phyloP scores from a whole-genome alignment of 2,113 vertebrate genomes.

The Heterotis niloticus region DNA sequence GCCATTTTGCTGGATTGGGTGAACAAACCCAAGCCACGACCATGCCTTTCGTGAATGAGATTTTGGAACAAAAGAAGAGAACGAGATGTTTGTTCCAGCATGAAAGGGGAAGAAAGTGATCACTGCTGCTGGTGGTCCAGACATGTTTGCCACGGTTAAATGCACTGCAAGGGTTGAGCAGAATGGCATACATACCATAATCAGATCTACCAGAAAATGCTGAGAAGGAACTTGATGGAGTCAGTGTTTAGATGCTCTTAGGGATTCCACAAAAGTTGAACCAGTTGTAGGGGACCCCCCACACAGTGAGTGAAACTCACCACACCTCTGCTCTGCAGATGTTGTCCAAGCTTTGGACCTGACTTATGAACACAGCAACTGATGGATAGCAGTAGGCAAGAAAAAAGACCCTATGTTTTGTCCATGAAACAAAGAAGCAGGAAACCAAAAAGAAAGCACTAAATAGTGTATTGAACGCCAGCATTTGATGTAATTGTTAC shows the following conservation, averaged over 20 bases:
- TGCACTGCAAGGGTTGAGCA: background rate
- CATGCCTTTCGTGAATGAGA: background rate
- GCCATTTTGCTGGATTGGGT: background rate
- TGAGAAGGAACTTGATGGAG: background rate
- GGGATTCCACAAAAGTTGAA: background rate
- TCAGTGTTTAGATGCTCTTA: background rate
- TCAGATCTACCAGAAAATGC: background rate
- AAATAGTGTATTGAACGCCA: background rate
- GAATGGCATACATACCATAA: background rate
- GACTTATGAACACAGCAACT: constrained; percentile 2
- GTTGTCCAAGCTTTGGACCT: background rate
- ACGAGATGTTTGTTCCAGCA: background rate
- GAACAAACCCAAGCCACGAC: background rate
- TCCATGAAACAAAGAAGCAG: background rate
- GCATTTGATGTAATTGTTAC: too few species aligned
- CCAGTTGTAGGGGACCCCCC: background rate
- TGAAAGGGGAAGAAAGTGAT: background rate
- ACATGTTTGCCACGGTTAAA: background rate
- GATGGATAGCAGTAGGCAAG: background rate
- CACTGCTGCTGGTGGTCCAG: background rate
- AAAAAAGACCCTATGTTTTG: constrained; percentile 10
- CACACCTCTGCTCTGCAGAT: constrained; percentile 9
- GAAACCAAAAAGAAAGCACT: background rate
- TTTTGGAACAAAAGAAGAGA: background rate
- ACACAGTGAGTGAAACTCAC: background rate